Evolutionary conservation across 2,888 invertebrate species (phyloP).

Genomic region (Sinodicranocentrus sp.): DNA sequence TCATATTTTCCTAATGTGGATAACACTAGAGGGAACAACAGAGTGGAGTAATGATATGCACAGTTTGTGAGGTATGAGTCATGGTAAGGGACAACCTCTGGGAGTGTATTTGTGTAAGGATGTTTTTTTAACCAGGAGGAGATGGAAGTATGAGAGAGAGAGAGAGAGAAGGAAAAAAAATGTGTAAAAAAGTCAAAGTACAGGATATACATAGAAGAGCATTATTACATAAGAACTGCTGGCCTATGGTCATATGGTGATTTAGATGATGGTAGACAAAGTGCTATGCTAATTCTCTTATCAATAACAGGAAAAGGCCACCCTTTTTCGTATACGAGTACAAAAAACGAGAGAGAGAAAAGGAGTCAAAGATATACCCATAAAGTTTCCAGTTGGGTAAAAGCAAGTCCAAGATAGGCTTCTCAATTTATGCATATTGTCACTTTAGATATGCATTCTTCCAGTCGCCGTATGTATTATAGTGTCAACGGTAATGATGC

Average conservation of each 20-base stretch:
- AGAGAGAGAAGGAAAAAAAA: background rate
- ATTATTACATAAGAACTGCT: background rate
- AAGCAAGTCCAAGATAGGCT: background rate
- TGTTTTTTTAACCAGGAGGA: background rate
- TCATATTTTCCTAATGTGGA: constrained; percentile 10
- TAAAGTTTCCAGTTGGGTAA: background rate
- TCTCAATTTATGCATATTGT: constrained; percentile 47
- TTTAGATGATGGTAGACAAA: constrained; percentile 68
- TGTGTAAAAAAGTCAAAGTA: background rate
- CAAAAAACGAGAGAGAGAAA: too few relatives aligned
- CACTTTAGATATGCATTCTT: constrained; percentile 35
- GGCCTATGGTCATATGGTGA: constrained; percentile 65
- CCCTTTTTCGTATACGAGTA: too few relatives aligned
- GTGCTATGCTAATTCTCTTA: constrained; percentile 74
- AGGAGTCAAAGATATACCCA: too few relatives aligned
- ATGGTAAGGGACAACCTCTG: background rate
- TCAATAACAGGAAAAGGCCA: constrained; percentile 49
- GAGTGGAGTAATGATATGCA: constrained; percentile 54
- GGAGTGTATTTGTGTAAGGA: background rate
- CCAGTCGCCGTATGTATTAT: constrained; percentile 43
- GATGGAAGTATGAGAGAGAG: background rate
- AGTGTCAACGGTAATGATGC: constrained; percentile 61
- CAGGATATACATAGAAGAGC: background rate
- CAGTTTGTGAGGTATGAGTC: constrained; percentile 54
- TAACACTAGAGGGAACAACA: background rate